A percentile compares a stretch with the other conserved stretches of the same genome.
Conservation (phyloP, 2,888 invertebrate species). For the Camponotus fellah region DNA sequence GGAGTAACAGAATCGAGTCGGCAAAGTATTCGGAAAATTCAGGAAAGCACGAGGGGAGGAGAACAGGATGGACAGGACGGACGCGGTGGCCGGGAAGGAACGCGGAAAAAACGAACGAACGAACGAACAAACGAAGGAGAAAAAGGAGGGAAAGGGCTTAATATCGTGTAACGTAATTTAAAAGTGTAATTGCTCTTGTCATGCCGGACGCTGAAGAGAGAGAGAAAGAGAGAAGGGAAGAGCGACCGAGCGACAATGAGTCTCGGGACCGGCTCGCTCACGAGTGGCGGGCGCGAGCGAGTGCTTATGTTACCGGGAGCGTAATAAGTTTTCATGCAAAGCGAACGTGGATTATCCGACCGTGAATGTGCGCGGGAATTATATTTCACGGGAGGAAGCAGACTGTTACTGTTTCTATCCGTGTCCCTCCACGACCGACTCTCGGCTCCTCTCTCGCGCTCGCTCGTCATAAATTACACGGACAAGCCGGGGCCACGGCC, state of each 20-base stretch:
- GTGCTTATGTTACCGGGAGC: conserved; percentile 76
- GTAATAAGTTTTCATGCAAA: conserved; percentile 85
- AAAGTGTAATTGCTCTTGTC: conserved; percentile 86
- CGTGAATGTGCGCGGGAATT: conserved; percentile 85
- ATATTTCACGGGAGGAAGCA: conserved; percentile 85
- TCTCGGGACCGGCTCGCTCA: conserved; percentile 62
- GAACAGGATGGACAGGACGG: conserved; percentile 40
- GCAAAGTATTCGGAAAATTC: conserved; percentile 66
- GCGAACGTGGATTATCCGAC: conserved; percentile 85
- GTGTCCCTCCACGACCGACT: conserved; percentile 53
- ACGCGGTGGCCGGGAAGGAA: conserved; percentile 37
- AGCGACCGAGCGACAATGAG: conserved; percentile 72
- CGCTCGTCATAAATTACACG: conserved; percentile 81
- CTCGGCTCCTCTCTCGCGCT: conserved; percentile 71
- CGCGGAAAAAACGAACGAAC: conserved; percentile 31
- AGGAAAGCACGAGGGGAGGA: conserved; percentile 48
- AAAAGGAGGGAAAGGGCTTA: conserved; percentile 80
- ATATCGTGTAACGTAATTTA: conserved; percentile 85
- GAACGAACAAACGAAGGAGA: conserved; percentile 52
- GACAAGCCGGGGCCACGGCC: conserved; percentile 73
- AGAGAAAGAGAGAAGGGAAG: conserved; percentile 62
- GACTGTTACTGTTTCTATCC: conserved; percentile 81
- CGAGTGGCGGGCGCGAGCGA: conserved; percentile 29
- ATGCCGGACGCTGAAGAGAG: conserved; percentile 78
- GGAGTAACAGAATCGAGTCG: conserved; percentile 71